Evolutionary conservation across 1,140 invertebrate species (phyloP).

Genomic region (Heliconius congener): DNA sequence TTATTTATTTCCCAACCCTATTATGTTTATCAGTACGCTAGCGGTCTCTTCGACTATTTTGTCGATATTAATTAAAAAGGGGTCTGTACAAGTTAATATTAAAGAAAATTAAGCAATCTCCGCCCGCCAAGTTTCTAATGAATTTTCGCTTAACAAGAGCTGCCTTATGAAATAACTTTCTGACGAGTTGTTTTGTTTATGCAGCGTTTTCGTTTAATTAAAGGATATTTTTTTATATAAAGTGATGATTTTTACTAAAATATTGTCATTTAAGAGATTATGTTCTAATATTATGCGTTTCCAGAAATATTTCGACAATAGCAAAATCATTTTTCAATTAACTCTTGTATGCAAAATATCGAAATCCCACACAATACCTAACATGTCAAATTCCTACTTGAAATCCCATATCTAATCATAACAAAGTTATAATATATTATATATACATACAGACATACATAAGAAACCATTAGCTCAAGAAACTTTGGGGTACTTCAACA

Average conservation of each 20-base stretch:
- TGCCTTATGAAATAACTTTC: slow-evolving; percentile 37
- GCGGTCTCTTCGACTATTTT: slow-evolving; percentile 75
- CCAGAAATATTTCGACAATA: too few relatives aligned
- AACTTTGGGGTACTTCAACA: neutral
- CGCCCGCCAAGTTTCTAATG: slow-evolving; percentile 66
- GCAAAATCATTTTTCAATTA: too few relatives aligned
- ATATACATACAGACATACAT: neutral
- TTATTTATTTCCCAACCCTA: slow-evolving; percentile 50
- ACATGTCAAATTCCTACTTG: neutral
- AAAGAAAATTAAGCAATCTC: slow-evolving; percentile 81
- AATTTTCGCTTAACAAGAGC: slow-evolving; percentile 65
- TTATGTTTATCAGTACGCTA: slow-evolving; percentile 60
- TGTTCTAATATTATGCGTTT: too few relatives aligned
- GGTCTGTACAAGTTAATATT: slow-evolving; percentile 78
- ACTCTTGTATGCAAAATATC: too few relatives aligned
- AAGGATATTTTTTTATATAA: neutral
- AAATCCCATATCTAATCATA: neutral
- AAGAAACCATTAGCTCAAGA: neutral
- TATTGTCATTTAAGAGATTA: neutral
- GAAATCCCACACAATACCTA: too few relatives aligned
- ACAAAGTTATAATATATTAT: neutral
- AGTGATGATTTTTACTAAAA: neutral
- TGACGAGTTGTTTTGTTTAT: slow-evolving; percentile 33
- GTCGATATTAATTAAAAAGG: slow-evolving; percentile 81
- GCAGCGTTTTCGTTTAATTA: slow-evolving; percentile 13